Conservation (phyloP, 1,140 invertebrate species). For the Macrobrachium nipponense region DNA sequence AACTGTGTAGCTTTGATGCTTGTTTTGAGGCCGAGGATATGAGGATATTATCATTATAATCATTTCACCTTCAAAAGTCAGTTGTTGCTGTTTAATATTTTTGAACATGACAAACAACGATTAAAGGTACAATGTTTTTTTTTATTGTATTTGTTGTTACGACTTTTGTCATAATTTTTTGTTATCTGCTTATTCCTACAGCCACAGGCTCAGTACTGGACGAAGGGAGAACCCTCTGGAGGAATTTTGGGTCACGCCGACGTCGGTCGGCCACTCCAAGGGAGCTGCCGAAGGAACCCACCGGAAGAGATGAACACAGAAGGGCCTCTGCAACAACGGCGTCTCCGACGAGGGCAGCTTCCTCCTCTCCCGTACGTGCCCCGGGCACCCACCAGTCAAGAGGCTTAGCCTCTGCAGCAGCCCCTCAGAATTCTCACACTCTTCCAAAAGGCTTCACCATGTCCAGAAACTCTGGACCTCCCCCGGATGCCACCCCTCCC, state of each 20-base stretch:
- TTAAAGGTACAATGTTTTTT: neutral
- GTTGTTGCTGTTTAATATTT: too few species aligned
- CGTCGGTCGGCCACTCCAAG: slow-evolving; percentile 43
- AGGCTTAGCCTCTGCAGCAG: slow-evolving; percentile 20
- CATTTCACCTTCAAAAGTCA: too few species aligned
- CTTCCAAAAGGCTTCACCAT: slow-evolving; percentile 35
- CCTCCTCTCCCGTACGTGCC: slow-evolving; percentile 42
- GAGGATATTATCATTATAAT: too few species aligned
- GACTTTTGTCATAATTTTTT: too few species aligned
- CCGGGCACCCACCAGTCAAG: slow-evolving; percentile 27
- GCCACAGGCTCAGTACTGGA: slow-evolving; percentile 41
- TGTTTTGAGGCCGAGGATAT: too few species aligned
- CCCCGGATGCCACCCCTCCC: neutral
- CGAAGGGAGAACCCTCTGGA: slow-evolving; percentile 43
- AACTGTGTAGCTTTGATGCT: too few species aligned
- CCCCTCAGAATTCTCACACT: slow-evolving; percentile 19
- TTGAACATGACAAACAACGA: neutral
- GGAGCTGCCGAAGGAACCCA: slow-evolving; percentile 47
- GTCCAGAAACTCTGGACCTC: neutral
- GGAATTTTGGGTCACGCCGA: slow-evolving; percentile 42
- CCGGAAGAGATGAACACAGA: slow-evolving; percentile 5
- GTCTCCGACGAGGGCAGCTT: slow-evolving; percentile 44
- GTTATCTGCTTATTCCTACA: slow-evolving; percentile 2
- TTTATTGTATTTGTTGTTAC: neutral
- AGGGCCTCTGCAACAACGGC: slow-evolving; percentile 25